phyloP scores from a whole-genome alignment of 2,888 invertebrate genomes.

The Gryllus longicercus region DNA sequence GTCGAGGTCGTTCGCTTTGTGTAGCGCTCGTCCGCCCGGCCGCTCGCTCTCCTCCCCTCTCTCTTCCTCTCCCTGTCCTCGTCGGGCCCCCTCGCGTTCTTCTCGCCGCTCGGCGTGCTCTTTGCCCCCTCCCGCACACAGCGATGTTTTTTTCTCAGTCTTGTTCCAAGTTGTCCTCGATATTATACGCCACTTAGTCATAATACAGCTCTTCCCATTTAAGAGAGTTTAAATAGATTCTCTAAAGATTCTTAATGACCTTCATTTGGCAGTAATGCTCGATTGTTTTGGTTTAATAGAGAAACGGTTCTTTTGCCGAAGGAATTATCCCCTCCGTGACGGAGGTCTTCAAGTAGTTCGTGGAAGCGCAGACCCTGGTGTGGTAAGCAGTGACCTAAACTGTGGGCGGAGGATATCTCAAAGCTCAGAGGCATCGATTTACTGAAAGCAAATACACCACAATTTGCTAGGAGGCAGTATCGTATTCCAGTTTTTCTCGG shows the following conservation, averaged over 20 bases:
- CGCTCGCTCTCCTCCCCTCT: not conserved
- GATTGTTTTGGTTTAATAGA: not conserved
- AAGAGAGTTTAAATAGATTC: not conserved
- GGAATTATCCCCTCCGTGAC: too few species aligned
- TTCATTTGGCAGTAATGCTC: not conserved
- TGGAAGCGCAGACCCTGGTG: too few species aligned
- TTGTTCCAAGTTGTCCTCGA: not conserved
- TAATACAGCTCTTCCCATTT: not conserved
- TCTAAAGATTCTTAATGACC: not conserved
- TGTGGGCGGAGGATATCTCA: too few species aligned
- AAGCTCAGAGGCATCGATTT: too few species aligned
- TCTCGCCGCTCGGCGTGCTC: not conserved
- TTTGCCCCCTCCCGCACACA: not conserved
- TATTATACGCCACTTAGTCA: not conserved
- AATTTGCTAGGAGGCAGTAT: too few species aligned
- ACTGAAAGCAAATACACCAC: too few species aligned
- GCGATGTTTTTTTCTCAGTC: not conserved
- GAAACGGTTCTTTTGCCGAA: too few species aligned
- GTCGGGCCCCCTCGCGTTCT: not conserved
- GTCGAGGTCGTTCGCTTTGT: not conserved
- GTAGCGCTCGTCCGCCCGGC: not conserved
- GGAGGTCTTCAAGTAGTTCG: too few species aligned
- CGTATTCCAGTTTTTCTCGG: too few species aligned
- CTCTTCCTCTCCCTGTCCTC: not conserved
- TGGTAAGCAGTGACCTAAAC: too few species aligned